Conservation (phyloP, 2,888 invertebrate species). For the Zeuzera pyrina region DNA sequence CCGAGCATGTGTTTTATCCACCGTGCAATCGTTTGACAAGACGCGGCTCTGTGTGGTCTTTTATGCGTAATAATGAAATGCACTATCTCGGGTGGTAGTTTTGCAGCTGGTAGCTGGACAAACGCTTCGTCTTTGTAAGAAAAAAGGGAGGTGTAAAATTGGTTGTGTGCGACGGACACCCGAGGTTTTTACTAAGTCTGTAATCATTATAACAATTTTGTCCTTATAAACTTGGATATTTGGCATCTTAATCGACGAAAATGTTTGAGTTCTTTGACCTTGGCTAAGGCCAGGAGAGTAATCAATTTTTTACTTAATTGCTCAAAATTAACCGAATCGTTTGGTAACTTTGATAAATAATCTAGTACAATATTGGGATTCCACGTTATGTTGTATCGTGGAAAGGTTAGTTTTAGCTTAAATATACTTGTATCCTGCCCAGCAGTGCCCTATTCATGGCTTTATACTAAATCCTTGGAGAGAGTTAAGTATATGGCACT, state of each 20-base stretch:
- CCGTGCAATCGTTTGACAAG: slow-evolving; percentile 4
- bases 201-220: slow-evolving; percentile 2
- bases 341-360: slow-evolving; percentile 2
- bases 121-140: neutral
- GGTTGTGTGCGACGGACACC: slow-evolving; percentile 11
- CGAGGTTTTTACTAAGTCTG: slow-evolving; percentile 7
- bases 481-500: slow-evolving; percentile 10
- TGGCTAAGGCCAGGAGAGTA: neutral
- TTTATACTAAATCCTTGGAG: slow-evolving; percentile 2
- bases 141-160: neutral
- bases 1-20: slow-evolving; percentile 8
- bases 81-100: too few species aligned
- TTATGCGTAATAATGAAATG: slow-evolving; percentile 5
- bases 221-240: slow-evolving; percentile 1
- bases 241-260: slow-evolving; percentile 2
- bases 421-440: slow-evolving; percentile 16
- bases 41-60: slow-evolving; percentile 4
- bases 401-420: slow-evolving; percentile 10
- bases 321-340: neutral
- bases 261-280: neutral
- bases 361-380: slow-evolving; percentile 8
- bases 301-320: neutral
- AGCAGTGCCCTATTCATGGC: slow-evolving; percentile 7
- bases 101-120: neutral
- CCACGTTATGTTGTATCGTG: slow-evolving; percentile 15